Evolutionary conservation across 2,797 vertebrate genomes (phyloP).

Genomic region (Leuciscus waleckii): DNA sequence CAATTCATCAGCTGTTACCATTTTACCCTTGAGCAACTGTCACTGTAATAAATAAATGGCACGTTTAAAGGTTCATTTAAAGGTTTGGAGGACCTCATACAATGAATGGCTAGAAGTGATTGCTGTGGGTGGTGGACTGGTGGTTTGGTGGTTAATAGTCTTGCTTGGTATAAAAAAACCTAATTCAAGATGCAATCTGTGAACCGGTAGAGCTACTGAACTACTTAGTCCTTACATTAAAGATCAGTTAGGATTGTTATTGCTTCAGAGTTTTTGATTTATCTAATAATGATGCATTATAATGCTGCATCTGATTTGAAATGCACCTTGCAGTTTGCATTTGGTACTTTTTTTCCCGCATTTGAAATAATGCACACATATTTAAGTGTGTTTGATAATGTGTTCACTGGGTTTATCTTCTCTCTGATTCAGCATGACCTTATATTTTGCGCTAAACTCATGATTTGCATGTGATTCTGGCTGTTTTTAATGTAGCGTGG

Average conservation of each 20-base stretch:
- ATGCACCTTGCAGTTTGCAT: not conserved
- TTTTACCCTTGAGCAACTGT: not conserved
- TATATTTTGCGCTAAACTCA: not conserved
- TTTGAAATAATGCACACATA: not conserved
- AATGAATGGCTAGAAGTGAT: not conserved
- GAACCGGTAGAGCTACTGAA: not conserved
- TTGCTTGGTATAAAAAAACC: not conserved
- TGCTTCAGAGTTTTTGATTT: not conserved
- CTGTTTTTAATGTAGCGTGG: not conserved
- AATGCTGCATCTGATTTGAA: not conserved
- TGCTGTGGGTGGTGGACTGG: not conserved
- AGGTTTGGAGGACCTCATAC: not conserved
- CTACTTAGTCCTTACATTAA: not conserved
- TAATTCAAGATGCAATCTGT: not conserved
- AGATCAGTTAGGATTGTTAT: not conserved
- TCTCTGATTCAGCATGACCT: slow-evolving; percentile 21
- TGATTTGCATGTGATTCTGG: slow-evolving; percentile 45
- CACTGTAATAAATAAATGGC: not conserved
- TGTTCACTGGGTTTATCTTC: not conserved
- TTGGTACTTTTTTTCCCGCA: not conserved
- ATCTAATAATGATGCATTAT: not conserved
- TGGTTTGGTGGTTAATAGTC: not conserved
- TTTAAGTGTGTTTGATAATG: not conserved
- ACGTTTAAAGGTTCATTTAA: slow-evolving; percentile 1
- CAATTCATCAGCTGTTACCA: not conserved